phyloP scores from a whole-genome alignment of 2,113 vertebrate species.

The Mirza zaza region DNA sequence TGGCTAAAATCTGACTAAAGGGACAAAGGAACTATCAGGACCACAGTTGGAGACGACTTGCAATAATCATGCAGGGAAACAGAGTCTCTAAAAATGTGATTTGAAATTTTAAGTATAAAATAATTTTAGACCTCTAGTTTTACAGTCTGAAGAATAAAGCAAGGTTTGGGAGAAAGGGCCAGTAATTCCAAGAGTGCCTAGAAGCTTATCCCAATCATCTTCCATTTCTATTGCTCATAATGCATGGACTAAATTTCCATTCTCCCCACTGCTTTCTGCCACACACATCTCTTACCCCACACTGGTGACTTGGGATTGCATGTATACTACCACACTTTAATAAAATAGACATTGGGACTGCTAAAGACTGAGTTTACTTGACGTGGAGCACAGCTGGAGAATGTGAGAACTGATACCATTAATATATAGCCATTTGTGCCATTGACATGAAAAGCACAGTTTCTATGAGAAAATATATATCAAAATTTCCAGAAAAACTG shows the following conservation, averaged over 20 bases:
- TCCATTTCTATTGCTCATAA: neutral
- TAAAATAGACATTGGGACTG: neutral
- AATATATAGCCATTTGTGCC: neutral
- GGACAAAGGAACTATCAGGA: neutral
- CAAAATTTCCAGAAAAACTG: neutral
- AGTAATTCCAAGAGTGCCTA: neutral
- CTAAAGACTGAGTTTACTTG: neutral
- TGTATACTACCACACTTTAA: neutral
- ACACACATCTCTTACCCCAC: neutral
- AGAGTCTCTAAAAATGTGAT: neutral
- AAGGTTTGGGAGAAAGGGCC: neutral
- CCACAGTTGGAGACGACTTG: neutral
- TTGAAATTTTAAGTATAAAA: neutral
- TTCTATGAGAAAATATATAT: neutral
- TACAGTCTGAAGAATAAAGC: neutral
- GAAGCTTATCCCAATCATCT: neutral
- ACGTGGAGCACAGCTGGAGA: neutral
- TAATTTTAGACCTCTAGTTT: neutral
- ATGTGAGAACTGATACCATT: neutral
- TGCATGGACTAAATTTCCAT: neutral
- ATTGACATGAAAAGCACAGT: neutral
- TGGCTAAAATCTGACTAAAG: neutral
- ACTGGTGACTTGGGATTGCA: neutral
- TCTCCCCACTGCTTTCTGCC: rapidly evolving
- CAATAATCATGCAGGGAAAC: neutral